Percentiles rank a stretch among this genome's conserved stretches.
Evolutionary conservation across 1,140 invertebrate genomes (phyloP).

Genomic region (Formica selysi): DNA sequence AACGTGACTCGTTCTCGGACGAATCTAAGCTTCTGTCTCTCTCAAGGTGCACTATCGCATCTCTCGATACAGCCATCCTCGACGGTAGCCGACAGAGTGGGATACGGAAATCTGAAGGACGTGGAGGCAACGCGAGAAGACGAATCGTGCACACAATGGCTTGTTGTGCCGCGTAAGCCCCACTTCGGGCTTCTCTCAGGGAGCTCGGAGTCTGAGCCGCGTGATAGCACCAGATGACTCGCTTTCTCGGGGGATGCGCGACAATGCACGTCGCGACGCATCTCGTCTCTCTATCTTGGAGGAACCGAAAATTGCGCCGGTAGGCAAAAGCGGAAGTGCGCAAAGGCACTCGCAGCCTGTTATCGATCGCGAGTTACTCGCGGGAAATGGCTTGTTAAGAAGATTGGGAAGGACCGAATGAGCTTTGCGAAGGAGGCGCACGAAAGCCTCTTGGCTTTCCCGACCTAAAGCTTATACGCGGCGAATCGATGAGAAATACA

Average conservation of each 20-base stretch:
- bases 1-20: not conserved
- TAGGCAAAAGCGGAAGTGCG: constrained; percentile 50
- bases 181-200: constrained; percentile 33
- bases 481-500: constrained; percentile 30
- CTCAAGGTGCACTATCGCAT: constrained; percentile 8
- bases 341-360: constrained; percentile 12
- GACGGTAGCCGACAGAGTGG: not conserved
- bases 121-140: constrained; percentile 8
- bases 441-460: constrained; percentile 27
- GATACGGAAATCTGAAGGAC: constrained; percentile 39
- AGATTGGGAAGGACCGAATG: constrained; percentile 49
- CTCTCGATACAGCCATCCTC: not conserved
- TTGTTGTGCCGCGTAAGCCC: constrained; percentile 45
- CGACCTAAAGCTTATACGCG: not conserved
- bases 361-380: constrained; percentile 54
- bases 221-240: constrained; percentile 41
- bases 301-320: constrained; percentile 39
- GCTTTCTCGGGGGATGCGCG: constrained; percentile 20
- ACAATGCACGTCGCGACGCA: constrained; percentile 36
- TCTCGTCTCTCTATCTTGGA: not conserved
- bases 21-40: not conserved
- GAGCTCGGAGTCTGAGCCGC: constrained; percentile 35
- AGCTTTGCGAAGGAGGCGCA: constrained; percentile 22
- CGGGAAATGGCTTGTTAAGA: constrained; percentile 56
- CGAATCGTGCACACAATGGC: constrained; percentile 34